Evolutionary conservation across 2,888 invertebrate species (phyloP).

Genomic region (Acanthopleura granulata): DNA sequence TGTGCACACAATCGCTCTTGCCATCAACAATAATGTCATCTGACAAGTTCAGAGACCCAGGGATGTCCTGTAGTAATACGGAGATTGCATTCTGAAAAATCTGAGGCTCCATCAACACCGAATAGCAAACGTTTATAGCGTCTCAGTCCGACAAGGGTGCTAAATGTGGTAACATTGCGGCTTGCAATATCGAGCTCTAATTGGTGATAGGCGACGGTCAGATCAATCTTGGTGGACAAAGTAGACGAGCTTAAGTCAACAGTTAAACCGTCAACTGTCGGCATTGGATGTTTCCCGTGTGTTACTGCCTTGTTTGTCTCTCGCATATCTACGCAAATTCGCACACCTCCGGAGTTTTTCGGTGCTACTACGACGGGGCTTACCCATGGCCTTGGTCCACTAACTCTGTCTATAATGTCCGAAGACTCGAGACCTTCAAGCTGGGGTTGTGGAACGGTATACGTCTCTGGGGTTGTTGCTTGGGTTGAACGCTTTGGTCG

Average conservation of each 20-base stretch:
- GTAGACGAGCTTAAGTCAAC: conserved; percentile 32
- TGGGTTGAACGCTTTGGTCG: too few species aligned
- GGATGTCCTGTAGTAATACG: conserved; percentile 14
- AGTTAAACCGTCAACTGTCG: conserved; percentile 36
- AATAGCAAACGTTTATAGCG: conserved; percentile 29
- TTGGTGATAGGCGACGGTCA: conserved; percentile 24
- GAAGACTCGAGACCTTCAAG: too few species aligned
- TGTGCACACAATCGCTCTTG: conserved; percentile 18
- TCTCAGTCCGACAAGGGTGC: conserved; percentile 30
- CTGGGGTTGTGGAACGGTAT: too few species aligned
- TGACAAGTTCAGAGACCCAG: conserved; percentile 2
- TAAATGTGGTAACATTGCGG: conserved; percentile 34
- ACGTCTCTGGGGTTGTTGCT: too few species aligned
- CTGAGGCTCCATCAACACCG: conserved; percentile 20
- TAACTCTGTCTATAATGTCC: too few species aligned
- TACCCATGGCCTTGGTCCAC: too few species aligned
- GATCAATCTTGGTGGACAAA: conserved; percentile 18
- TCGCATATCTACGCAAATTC: too few species aligned
- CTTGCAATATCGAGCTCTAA: conserved; percentile 26
- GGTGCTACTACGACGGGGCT: too few species aligned
- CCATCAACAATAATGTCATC: conserved; percentile 28
- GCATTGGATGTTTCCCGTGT: conserved; percentile 31
- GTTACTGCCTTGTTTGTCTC: too few species aligned
- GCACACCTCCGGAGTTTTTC: too few species aligned
- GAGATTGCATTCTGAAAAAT: not conserved